phyloP scores from a whole-genome alignment of 2,888 invertebrate species.

The Lepidochitona cinerea region DNA sequence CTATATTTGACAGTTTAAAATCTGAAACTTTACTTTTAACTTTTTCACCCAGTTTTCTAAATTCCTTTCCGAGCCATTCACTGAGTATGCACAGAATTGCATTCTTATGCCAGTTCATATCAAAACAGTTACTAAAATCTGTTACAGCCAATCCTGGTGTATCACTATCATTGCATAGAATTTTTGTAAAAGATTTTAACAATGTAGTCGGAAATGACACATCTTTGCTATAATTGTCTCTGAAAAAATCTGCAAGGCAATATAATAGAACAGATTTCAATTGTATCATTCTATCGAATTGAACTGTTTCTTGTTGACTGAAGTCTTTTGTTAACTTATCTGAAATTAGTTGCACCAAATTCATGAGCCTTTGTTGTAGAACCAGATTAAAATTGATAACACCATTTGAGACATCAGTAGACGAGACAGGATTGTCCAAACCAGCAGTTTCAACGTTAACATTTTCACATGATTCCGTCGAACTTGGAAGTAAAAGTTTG shows the following conservation, averaged over 20 bases:
- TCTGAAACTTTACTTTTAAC: constrained; percentile 39
- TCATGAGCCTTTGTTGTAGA: too few species aligned
- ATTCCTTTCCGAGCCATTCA: constrained; percentile 53
- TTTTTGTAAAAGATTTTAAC: background rate
- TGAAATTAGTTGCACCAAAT: too few species aligned
- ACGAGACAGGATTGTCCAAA: too few species aligned
- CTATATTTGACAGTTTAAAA: constrained; percentile 51
- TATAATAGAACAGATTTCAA: background rate
- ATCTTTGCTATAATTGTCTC: background rate
- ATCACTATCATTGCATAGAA: background rate
- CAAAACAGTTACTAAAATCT: constrained; percentile 21
- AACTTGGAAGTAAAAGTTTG: too few species aligned
- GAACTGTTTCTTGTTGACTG: too few species aligned
- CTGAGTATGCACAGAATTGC: constrained; percentile 38
- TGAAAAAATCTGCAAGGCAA: background rate
- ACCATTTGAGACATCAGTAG: too few species aligned
- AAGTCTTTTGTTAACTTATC: too few species aligned
- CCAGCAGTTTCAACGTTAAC: too few species aligned
- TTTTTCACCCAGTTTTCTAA: constrained; percentile 33
- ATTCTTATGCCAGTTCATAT: constrained; percentile 27
- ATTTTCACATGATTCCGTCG: too few species aligned
- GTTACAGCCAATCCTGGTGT: background rate
- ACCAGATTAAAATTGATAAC: too few species aligned
- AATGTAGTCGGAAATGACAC: background rate
- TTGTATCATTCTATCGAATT: background rate